phyloP scores from a whole-genome alignment of 2,113 vertebrate genomes.

The Camelus dromedarius region DNA sequence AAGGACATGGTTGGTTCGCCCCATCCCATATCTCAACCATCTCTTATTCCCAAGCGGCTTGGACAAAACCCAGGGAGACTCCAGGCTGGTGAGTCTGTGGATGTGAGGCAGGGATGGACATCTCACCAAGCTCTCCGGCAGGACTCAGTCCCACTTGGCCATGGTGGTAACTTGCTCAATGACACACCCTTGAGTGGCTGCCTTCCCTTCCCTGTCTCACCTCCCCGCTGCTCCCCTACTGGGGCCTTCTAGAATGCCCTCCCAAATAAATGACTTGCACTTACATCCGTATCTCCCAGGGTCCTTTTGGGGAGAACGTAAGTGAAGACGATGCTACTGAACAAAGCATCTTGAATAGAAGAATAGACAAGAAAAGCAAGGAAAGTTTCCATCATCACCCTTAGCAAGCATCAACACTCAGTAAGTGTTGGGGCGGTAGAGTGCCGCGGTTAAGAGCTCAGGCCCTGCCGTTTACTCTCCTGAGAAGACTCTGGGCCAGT shows the following conservation, averaged over 20 bases:
- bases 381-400: background rate
- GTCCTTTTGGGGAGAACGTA: background rate
- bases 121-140: background rate
- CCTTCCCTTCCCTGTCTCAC: background rate
- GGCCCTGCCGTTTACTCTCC: background rate
- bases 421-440: background rate
- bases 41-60: background rate
- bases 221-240: background rate
- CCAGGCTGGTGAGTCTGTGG: background rate
- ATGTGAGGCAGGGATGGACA: background rate
- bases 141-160: background rate
- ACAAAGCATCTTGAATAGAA: background rate
- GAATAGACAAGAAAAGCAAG: background rate
- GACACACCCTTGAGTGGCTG: background rate
- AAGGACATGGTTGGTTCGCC: background rate
- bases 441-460: background rate
- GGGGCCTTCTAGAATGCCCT: background rate
- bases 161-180: background rate
- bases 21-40: background rate
- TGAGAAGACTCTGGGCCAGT: background rate
- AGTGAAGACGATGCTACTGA: constrained; percentile 14
- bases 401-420: background rate
- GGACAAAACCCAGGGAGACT: background rate
- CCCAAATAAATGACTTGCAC: background rate
- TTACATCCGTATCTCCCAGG: background rate